Conservation (phyloP, 1,140 invertebrate species). For the Halotydeus destructor region DNA sequence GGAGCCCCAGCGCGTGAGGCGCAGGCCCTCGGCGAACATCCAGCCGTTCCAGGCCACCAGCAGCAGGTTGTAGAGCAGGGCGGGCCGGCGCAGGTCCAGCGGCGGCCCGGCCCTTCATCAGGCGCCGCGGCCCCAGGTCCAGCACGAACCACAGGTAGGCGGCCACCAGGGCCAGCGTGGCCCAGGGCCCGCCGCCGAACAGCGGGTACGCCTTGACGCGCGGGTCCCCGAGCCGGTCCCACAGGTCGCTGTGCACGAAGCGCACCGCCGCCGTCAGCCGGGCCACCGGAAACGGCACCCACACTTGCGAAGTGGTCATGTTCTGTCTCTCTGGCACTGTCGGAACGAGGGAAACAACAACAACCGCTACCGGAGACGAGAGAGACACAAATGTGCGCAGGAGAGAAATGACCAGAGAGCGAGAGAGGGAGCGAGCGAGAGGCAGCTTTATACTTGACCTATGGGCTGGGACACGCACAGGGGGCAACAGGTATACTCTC, state of each 20-base stretch:
- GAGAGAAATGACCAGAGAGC: too few relatives aligned
- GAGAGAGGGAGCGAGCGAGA: too few relatives aligned
- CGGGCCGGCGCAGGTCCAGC: neutral
- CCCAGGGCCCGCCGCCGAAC: slow-evolving; percentile 9
- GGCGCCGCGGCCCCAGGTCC: neutral
- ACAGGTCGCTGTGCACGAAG: slow-evolving; percentile 5
- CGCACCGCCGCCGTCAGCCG: neutral
- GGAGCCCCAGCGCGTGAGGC: slow-evolving; percentile 29
- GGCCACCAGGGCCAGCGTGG: neutral
- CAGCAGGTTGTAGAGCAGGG: slow-evolving; percentile 19
- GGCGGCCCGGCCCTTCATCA: slow-evolving; percentile 17
- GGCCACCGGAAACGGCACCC: too few relatives aligned
- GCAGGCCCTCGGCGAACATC: slow-evolving; percentile 45
- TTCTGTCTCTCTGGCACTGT: too few relatives aligned
- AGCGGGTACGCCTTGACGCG: slow-evolving; percentile 54
- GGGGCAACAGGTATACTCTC: too few relatives aligned
- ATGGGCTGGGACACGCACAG: too few relatives aligned
- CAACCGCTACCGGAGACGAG: too few relatives aligned
- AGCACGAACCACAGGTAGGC: slow-evolving; percentile 8
- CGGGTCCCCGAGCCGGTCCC: slow-evolving; percentile 34
- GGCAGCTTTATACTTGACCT: too few relatives aligned
- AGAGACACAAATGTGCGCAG: too few relatives aligned
- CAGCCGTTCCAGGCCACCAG: slow-evolving; percentile 30
- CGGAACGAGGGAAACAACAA: too few relatives aligned
- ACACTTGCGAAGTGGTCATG: too few relatives aligned